phyloP scores from a whole-genome alignment of 2,888 invertebrate species.

The Epiblema foenella region DNA sequence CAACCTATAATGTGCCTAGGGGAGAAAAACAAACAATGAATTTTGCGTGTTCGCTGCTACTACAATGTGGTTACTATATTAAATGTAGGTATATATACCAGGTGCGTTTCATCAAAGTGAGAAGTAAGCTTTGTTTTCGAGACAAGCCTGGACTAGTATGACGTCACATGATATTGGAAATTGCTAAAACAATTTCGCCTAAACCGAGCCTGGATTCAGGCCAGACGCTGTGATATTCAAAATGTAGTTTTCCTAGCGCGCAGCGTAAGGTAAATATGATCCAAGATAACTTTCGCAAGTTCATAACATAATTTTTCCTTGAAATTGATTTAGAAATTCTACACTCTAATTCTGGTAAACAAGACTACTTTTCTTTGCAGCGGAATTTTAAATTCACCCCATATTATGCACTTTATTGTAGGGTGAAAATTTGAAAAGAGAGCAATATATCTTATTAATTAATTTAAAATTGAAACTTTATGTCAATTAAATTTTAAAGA shows the following conservation, averaged over 20 bases:
- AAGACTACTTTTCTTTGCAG: no score
- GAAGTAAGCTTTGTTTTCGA: conserved; percentile 30
- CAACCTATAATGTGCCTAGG: not conserved
- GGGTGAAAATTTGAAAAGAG: no score
- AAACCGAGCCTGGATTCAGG: conserved; percentile 23
- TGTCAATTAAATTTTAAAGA: no score
- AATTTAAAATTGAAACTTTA: no score
- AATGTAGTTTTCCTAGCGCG: conserved; percentile 27
- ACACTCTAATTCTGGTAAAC: no score
- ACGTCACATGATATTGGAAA: conserved; percentile 33
- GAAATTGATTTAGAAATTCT: no score
- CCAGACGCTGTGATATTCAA: conserved; percentile 30
- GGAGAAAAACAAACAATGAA: not conserved
- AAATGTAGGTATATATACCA: not conserved
- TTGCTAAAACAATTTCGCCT: conserved; percentile 26
- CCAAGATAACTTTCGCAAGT: conserved; percentile 21
- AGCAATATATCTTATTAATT: no score
- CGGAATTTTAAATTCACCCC: no score
- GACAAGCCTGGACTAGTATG: conserved; percentile 7
- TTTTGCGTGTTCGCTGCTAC: no score
- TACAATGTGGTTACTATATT: not conserved
- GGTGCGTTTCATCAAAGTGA: not conserved
- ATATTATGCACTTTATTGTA: no score
- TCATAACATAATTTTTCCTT: not conserved
- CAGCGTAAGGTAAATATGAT: conserved; percentile 27